phyloP scores from a whole-genome alignment of 2,113 vertebrate species.

The Corynorhinus townsendii region DNA sequence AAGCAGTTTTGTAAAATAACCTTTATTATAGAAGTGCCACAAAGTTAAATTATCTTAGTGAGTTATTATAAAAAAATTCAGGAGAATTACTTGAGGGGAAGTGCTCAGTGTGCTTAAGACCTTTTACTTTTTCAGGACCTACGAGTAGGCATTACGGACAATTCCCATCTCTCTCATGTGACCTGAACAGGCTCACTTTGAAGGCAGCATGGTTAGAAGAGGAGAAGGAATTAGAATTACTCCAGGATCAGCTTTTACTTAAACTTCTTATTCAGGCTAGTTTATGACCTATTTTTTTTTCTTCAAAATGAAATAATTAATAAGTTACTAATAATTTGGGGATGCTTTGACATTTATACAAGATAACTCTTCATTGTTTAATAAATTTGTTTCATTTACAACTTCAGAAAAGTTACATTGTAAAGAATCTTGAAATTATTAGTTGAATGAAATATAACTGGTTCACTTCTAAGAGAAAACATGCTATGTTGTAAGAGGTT shows the following conservation, averaged over 20 bases:
- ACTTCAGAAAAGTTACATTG: neutral
- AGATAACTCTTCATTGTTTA: neutral
- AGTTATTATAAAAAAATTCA: neutral
- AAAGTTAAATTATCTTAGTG: slow-evolving; percentile 5
- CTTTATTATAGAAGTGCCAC: neutral
- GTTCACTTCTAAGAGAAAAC: neutral
- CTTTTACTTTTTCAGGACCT: neutral
- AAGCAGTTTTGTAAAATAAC: neutral
- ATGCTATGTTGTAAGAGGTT: neutral
- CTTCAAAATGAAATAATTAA: neutral
- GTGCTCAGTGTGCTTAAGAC: neutral
- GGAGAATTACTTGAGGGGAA: neutral
- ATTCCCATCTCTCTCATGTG: neutral
- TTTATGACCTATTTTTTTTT: neutral
- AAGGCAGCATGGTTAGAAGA: neutral
- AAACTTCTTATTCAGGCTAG: neutral
- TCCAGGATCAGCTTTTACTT: neutral
- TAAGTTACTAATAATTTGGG: neutral
- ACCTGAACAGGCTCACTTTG: neutral
- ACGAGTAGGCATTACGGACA: neutral
- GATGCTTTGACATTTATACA: neutral
- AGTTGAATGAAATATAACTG: neutral
- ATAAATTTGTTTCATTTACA: neutral
- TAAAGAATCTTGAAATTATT: neutral
- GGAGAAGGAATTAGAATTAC: neutral